phyloP scores from a whole-genome alignment of 2,113 vertebrate genomes.

The Microtus montanus region DNA sequence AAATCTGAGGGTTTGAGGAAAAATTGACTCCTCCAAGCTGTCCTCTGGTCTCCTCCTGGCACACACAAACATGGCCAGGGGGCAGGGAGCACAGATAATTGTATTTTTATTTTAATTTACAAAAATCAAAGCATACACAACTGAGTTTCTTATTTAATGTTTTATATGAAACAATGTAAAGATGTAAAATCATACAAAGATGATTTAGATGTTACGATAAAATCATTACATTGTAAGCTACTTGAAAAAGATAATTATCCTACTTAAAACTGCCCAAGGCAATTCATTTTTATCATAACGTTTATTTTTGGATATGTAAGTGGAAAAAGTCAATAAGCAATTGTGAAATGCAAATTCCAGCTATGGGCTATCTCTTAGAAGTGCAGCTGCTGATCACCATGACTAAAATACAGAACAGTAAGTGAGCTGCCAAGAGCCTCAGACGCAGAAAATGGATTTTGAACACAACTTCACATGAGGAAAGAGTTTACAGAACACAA shows the following conservation, averaged over 20 bases:
- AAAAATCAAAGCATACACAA: neutral
- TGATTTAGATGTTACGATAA: neutral
- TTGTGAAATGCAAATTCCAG: neutral
- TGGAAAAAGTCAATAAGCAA: neutral
- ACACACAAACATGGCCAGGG: too few species aligned
- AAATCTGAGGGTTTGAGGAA: neutral
- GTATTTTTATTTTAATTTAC: neutral
- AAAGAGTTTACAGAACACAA: neutral
- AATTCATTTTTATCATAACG: constrained; percentile 40
- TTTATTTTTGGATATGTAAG: constrained; percentile 22
- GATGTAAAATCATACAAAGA: constrained; percentile 2
- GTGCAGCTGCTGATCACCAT: neutral
- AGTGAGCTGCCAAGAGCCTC: neutral
- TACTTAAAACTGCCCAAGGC: constrained; percentile 35
- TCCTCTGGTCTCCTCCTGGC: neutral
- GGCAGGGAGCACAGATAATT: neutral
- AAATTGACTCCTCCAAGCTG: neutral
- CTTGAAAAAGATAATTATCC: constrained; percentile 7
- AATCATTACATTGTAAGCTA: constrained; percentile 32
- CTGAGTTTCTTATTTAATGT: neutral
- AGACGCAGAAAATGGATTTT: neutral
- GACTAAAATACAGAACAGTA: neutral
- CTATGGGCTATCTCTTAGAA: neutral
- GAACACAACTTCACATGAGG: neutral
- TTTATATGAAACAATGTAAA: neutral